These are phyloP conservation scores for Ramphastos sulfuratus DNA, from an alignment of 2,113 vertebrate genomes.

Conservation along the genomic window DNA sequence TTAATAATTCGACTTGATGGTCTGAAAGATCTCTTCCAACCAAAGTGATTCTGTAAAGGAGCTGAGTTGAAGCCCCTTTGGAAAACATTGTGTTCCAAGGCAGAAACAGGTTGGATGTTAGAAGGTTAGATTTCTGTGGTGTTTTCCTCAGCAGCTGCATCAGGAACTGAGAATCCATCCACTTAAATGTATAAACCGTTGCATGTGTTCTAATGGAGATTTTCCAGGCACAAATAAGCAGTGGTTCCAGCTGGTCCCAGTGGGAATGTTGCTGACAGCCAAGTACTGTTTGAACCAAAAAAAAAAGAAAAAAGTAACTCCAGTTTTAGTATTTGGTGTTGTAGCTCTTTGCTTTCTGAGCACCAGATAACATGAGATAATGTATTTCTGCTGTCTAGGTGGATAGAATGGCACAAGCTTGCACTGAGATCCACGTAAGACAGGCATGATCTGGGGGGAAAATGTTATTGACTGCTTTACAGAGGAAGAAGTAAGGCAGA, in stretches of 20 bases:
- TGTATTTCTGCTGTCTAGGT: not conserved
- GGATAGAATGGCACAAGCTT: not conserved
- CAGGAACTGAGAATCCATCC: not conserved
- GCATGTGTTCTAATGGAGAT: not conserved
- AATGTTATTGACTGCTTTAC: not conserved
- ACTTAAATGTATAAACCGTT: not conserved
- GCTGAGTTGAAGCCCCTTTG: not conserved
- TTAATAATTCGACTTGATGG: no score
- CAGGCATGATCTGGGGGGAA: not conserved
- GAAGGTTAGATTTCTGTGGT: not conserved
- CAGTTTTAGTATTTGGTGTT: not conserved
- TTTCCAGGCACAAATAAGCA: not conserved
- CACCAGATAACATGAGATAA: no score
- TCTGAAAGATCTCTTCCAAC: no score
- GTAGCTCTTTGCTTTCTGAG: not conserved
- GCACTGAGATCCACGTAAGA: not conserved
- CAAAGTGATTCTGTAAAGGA: not conserved
- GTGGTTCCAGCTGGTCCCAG: not conserved
- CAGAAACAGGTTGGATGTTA: not conserved
- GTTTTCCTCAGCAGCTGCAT: not conserved
- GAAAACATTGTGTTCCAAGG: not conserved
- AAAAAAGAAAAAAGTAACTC: not conserved
- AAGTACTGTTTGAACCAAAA: rapidly evolving
- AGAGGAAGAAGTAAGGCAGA: not conserved
- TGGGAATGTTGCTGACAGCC: not conserved